Conservation (phyloP, 2,113 vertebrate genomes). For the Gallinago jamesoni region DNA sequence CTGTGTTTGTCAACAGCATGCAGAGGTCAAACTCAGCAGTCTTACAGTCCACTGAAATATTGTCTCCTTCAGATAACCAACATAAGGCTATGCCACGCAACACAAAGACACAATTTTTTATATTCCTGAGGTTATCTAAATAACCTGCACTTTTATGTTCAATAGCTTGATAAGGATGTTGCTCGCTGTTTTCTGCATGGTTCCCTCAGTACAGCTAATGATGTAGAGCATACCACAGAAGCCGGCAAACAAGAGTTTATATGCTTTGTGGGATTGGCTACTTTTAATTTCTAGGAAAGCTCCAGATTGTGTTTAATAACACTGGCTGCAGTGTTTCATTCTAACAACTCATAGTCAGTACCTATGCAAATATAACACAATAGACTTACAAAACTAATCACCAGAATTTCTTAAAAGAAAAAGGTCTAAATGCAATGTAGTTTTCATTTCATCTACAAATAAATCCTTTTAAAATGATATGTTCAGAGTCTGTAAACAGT, state of each 20-base stretch:
- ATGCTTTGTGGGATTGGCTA: accelerated
- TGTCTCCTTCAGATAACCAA: not conserved
- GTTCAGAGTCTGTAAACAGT: not conserved
- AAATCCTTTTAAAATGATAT: not conserved
- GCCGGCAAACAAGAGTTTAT: not conserved
- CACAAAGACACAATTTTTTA: not conserved
- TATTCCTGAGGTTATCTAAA: not conserved
- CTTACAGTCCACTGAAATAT: not conserved
- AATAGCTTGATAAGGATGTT: not conserved
- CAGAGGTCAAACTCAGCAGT: not conserved
- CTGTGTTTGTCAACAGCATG: not conserved
- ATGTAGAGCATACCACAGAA: not conserved
- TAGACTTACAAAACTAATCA: not conserved
- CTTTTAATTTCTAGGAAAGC: not conserved
- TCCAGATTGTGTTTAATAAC: not conserved
- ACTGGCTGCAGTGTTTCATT: not conserved
- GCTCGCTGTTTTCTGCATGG: not conserved
- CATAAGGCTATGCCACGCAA: not conserved
- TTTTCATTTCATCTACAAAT: not conserved
- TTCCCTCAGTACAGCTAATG: not conserved
- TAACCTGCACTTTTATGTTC: not conserved
- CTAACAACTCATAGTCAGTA: not conserved
- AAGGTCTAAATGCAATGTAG: not conserved
- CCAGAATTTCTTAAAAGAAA: not conserved
- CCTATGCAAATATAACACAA: not conserved